Evolutionary conservation across 2,113 vertebrate genomes (phyloP).

Genomic region (Hiodon tergisus): DNA sequence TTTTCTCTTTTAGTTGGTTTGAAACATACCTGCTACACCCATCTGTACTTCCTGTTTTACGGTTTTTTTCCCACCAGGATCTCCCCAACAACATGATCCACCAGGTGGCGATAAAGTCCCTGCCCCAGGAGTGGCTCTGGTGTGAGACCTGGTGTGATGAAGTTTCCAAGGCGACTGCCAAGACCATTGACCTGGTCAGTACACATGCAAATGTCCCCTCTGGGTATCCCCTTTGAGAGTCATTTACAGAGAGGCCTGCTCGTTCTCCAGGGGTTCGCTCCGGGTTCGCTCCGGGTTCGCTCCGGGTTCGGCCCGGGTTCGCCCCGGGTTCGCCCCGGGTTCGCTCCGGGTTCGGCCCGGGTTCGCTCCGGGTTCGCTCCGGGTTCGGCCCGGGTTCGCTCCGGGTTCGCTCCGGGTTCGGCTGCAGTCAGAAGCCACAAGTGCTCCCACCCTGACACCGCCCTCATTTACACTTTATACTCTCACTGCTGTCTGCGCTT

Average conservation of each 20-base stretch:
- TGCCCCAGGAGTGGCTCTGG: conserved; percentile 97
- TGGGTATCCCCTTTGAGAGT: too few relatives aligned
- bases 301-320: neutral
- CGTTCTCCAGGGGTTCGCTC: too few relatives aligned
- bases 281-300: too few relatives aligned
- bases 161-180: conserved; percentile 82
- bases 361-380: too few relatives aligned
- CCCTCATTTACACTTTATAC: conserved; percentile 26
- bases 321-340: too few relatives aligned
- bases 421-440: neutral
- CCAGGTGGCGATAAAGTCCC: conserved; percentile 91
- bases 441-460: neutral
- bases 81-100: conserved; percentile 99
- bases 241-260: too few relatives aligned
- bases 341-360: neutral
- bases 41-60: neutral
- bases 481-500: neutral
- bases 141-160: conserved; percentile 97
- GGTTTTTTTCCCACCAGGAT: conserved; percentile 65
- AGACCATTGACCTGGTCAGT: conserved; percentile 92
- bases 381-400: neutral
- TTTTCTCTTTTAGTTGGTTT: too few relatives aligned
- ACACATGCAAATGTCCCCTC: neutral
- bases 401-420: neutral
- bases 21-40: neutral